Evolutionary conservation across 1,140 invertebrate genomes (phyloP).

Genomic region (Spodoptera frugiperda): DNA sequence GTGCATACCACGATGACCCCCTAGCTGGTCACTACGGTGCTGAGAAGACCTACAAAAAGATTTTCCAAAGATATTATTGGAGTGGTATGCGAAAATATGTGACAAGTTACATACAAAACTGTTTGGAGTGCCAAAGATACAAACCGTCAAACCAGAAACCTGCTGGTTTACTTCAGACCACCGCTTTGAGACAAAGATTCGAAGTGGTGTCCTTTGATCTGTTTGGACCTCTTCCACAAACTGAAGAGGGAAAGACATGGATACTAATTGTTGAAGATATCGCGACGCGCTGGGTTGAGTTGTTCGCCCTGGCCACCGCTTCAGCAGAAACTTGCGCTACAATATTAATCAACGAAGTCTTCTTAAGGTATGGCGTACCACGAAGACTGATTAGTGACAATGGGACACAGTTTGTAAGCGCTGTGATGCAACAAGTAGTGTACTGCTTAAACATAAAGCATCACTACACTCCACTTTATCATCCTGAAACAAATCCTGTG

Average conservation of each 20-base stretch:
- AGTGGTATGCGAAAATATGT: not conserved
- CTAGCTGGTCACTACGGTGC: slow-evolving; percentile 51
- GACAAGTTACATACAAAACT: not conserved
- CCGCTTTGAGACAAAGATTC: not conserved
- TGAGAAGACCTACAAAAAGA: slow-evolving; percentile 52
- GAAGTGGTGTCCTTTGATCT: slow-evolving; percentile 6
- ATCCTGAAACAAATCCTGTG: slow-evolving; percentile 71
- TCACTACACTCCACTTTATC: slow-evolving; percentile 62
- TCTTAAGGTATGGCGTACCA: slow-evolving; percentile 71
- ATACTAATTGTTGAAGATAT: slow-evolving; percentile 1
- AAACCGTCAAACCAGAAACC: not conserved
- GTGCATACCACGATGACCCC: slow-evolving; percentile 48
- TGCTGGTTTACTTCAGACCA: not conserved
- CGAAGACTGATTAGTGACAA: slow-evolving; percentile 69
- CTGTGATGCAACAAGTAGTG: slow-evolving; percentile 60
- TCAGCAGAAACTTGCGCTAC: slow-evolving; percentile 56
- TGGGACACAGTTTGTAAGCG: slow-evolving; percentile 68
- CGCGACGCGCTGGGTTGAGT: not conserved
- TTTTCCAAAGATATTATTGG: not conserved
- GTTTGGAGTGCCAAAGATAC: slow-evolving; percentile 5
- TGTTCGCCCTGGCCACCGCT: not conserved
- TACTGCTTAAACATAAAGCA: slow-evolving; percentile 62
- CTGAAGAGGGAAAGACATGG: not conserved
- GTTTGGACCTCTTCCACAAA: not conserved
- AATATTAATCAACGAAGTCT: slow-evolving; percentile 65